Evolutionary conservation across 23 tunicate species (phyloP).

Genomic region (Clavelina lepadiformis): DNA sequence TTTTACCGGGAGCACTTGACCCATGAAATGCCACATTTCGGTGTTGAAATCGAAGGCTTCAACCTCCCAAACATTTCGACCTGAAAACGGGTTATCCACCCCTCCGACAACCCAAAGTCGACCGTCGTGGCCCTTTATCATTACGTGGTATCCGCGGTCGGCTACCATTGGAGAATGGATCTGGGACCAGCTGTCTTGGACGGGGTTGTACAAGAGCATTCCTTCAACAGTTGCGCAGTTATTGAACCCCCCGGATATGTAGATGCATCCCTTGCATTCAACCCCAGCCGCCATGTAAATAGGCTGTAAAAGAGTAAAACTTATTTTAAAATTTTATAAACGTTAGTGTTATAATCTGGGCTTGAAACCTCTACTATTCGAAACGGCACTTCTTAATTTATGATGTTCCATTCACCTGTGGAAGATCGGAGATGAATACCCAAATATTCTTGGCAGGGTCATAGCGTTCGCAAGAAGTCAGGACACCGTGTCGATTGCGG

Average conservation of each 20-base stretch:
- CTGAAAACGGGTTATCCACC: slow-evolving; percentile 84
- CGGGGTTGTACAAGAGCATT: slow-evolving; percentile 40
- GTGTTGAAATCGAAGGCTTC: slow-evolving; percentile 50
- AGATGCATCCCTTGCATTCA: slow-evolving; percentile 31
- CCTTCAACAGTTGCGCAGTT: slow-evolving; percentile 57
- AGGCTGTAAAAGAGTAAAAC: slow-evolving; percentile 12
- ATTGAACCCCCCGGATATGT: slow-evolving; percentile 67
- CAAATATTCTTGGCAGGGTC: slow-evolving; percentile 38
- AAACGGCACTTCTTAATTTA: not conserved
- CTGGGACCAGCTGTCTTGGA: slow-evolving; percentile 36
- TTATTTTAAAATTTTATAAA: not conserved
- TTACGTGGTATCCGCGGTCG: slow-evolving; percentile 86
- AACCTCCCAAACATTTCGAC: slow-evolving; percentile 89
- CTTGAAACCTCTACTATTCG: no score
- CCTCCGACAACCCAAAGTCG: slow-evolving; percentile 84
- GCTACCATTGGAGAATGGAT: slow-evolving; percentile 31
- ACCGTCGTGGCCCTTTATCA: slow-evolving; percentile 57
- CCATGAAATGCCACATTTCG: slow-evolving; percentile 57
- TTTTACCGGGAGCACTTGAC: slow-evolving; percentile 79
- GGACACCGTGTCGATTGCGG: slow-evolving; percentile 43
- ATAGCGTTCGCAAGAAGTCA: slow-evolving; percentile 69
- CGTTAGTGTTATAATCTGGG: no score
- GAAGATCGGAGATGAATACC: slow-evolving; percentile 43
- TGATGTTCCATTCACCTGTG: slow-evolving; percentile 31
- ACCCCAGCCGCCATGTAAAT: slow-evolving; percentile 87